Evolutionary conservation across 1,140 invertebrate species (phyloP), one percentile per base, ranked within the genome.

Genomic region (Geopemphigus sp.): DNA sequence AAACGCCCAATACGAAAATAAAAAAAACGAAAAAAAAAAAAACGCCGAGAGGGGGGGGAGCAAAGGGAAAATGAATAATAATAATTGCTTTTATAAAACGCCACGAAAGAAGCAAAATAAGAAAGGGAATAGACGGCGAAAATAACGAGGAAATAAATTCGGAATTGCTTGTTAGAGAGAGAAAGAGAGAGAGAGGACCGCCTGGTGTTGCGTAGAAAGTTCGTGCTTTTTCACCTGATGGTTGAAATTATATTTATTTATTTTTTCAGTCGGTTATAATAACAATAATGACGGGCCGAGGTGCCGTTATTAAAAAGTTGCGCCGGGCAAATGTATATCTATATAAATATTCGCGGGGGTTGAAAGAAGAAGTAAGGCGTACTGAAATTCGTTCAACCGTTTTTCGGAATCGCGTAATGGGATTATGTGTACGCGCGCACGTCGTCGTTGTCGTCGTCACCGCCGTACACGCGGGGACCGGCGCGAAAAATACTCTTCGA

Each of bases 31-130:
- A 22, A 63, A 72, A 26, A 70, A 70, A 53, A 70, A 70, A 26
- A 53, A 53, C 0, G n/a, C n/a, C n/a, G n/a, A n/a, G n/a, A n/a
- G n/a, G n/a, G n/a, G n/a, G n/a, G n/a, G n/a, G n/a, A 45, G 32
- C 17, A 76, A 26, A 59, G 66, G 68, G 68, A 22, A 78, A 78
- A 78, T 78, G 74, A 78, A 78, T 78, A 74, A 74, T 74, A 78
- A 78, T 78, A 78, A 78, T 78, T 78, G 74, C 74, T 78, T 78
- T 78, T 78, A 59, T 78, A 78, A 78, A 78, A 78, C 74, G 74
- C 61, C 61, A 39, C 8, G 32, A 39, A 39, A 8, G 8, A 8
- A 39, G n/a, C n/a, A n/a, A n/a, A n/a, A n/a, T n/a, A n/a, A n/a
- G n/a, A 78, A 78, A 76, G 54, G 26, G 50, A 63, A 63, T 78